phyloP scores from a whole-genome alignment of 2,888 invertebrate genomes.

The Linnaemya tessellans region DNA sequence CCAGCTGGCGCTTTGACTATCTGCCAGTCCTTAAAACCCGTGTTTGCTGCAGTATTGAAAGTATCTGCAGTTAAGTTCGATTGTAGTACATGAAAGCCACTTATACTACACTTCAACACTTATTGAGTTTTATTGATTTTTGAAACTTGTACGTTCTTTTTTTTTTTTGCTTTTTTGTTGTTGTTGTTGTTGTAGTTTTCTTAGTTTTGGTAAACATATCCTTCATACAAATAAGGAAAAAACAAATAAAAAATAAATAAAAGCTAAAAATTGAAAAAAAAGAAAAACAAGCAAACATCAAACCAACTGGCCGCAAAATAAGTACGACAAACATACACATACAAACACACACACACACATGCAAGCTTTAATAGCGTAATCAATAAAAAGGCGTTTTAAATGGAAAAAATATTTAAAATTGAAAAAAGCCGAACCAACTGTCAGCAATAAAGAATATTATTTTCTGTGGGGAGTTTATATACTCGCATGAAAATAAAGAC shows the following conservation, averaged over 20 bases:
- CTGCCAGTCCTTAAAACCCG: background rate
- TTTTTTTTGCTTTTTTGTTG: slow-evolving; percentile 23
- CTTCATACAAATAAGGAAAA: background rate
- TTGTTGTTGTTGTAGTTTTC: background rate
- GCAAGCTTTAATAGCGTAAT: slow-evolving; percentile 17
- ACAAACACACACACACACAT: background rate
- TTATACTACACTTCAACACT: slow-evolving; percentile 64
- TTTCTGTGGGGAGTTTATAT: slow-evolving; percentile 12
- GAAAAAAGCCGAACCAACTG: slow-evolving; percentile 9
- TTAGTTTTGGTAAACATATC: background rate
- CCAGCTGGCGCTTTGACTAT: slow-evolving; percentile 9
- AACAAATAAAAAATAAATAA: background rate
- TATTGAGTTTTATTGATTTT: slow-evolving; percentile 72
- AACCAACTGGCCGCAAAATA: slow-evolving; percentile 49
- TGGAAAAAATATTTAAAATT: slow-evolving; percentile 23
- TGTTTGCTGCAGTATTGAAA: background rate
- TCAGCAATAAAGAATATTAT: slow-evolving; percentile 18
- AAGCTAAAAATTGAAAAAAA: background rate
- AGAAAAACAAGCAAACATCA: background rate
- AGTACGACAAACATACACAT: background rate
- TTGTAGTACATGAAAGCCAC: slow-evolving; percentile 51
- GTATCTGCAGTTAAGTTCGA: slow-evolving; percentile 21
- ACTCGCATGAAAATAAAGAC: background rate
- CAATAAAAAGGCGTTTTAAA: slow-evolving; percentile 61
- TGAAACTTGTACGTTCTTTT: slow-evolving; percentile 41